Percentiles rank a stretch among this genome's conserved stretches.
phyloP scores from a whole-genome alignment of 2,797 vertebrate species.

The Lagocephalus sceleratus region DNA sequence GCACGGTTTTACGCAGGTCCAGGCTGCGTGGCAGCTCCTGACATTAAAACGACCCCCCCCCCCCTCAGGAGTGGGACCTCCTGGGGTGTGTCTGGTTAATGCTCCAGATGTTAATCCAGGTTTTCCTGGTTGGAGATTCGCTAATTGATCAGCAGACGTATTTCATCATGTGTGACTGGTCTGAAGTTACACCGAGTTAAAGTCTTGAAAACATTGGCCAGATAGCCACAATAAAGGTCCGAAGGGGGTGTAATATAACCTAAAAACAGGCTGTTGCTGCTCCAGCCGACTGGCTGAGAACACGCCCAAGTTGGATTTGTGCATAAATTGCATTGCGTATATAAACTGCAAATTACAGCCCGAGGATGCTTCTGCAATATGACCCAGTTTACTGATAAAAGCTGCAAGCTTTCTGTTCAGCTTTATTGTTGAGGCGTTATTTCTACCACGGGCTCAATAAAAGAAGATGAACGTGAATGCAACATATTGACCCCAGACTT shows the following conservation, averaged over 20 bases:
- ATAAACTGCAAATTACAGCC: conserved; percentile 21
- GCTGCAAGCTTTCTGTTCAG: conserved; percentile 35
- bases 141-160: neutral
- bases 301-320: too few species aligned
- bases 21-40: neutral
- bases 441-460: conserved; percentile 22
- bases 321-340: conserved; percentile 12
- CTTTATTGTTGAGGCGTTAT: conserved; percentile 22
- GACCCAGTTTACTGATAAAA: conserved; percentile 50
- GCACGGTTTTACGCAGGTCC: too few species aligned
- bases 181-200: too few species aligned
- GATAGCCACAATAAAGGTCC: too few species aligned
- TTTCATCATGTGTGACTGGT: neutral
- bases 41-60: too few species aligned
- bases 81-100: too few species aligned
- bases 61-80: too few species aligned
- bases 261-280: too few species aligned
- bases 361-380: conserved; percentile 24
- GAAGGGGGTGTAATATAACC: too few species aligned
- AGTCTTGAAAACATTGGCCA: neutral
- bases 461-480: conserved; percentile 14
- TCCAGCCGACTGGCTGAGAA: too few species aligned
- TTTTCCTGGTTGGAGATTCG: neutral
- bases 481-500: too few species aligned
- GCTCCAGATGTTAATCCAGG: neutral